phyloP scores from a whole-genome alignment of 2,888 invertebrate genomes.

The Macrophya annulata region DNA sequence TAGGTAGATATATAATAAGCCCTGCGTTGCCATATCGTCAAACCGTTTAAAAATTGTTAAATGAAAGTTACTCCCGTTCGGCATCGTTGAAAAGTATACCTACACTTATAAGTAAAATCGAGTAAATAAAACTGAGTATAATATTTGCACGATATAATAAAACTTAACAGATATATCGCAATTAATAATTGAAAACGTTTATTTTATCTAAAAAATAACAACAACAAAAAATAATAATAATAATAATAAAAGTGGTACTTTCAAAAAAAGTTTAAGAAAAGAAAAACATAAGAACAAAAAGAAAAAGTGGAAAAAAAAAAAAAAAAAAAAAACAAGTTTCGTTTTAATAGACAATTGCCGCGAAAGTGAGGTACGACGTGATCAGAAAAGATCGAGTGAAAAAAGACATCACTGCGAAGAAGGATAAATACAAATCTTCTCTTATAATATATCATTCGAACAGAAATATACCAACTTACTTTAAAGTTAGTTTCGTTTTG shows the following conservation, averaged over 20 bases:
- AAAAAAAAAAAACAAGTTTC: neutral
- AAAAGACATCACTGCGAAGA: neutral
- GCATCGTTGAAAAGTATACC: neutral
- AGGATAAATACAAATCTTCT: neutral
- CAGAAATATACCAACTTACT: neutral
- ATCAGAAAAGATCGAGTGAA: neutral
- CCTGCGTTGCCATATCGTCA: conserved; percentile 53
- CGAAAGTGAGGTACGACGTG: neutral
- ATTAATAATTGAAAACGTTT: neutral
- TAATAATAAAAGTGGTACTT: too few relatives aligned
- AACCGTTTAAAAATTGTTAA: conserved; percentile 39
- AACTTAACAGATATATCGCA: neutral
- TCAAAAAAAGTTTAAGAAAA: too few relatives aligned
- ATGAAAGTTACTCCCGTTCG: neutral
- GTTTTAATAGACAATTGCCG: neutral
- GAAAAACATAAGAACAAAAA: neutral
- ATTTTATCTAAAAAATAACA: neutral
- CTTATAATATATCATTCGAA: neutral
- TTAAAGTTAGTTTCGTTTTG: neutral
- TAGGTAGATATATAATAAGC: neutral
- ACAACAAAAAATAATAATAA: neutral
- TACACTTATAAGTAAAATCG: neutral
- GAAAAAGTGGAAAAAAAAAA: too few relatives aligned
- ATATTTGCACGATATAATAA: neutral
- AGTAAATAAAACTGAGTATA: neutral